A percentile compares a stretch with the other conserved stretches of the same genome.
Evolutionary conservation across 2,888 invertebrate genomes (phyloP).

Genomic region (Acronicta alni): DNA sequence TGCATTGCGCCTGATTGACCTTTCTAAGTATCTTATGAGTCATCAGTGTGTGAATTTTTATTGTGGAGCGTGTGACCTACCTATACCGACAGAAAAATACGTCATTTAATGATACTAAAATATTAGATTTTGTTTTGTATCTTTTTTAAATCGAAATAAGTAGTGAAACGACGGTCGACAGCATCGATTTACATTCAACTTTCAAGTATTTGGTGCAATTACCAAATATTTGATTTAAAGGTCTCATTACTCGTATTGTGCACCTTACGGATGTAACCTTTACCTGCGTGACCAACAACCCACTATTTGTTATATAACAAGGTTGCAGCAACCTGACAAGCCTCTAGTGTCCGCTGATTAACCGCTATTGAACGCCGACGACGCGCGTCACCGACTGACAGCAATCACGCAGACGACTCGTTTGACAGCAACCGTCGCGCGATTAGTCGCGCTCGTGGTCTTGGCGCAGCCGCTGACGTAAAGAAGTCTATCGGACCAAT

Average conservation of each 20-base stretch:
- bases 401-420: conserved; percentile 13
- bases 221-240: neutral
- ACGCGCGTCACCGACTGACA: conserved; percentile 17
- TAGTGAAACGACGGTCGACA: no score
- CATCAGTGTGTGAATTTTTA: no score
- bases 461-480: conserved; percentile 6
- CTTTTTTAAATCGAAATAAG: no score
- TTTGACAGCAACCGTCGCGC: conserved; percentile 30
- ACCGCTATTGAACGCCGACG: conserved; percentile 17
- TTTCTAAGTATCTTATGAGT: no score
- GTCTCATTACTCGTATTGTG: neutral
- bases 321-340: neutral
- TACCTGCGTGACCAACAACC: conserved; percentile 12
- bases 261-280: conserved; percentile 9
- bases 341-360: conserved; percentile 23
- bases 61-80: no score
- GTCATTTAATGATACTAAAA: no score
- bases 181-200: no score
- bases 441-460: conserved; percentile 27
- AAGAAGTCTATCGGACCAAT: conserved; percentile 8
- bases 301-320: conserved; percentile 2
- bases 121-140: no score
- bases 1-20: no score
- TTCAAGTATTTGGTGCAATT: neutral
- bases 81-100: no score